Base-by-base conservation (phyloP, 2,797 vertebrate species). In the Xerus rutilus region DNA sequence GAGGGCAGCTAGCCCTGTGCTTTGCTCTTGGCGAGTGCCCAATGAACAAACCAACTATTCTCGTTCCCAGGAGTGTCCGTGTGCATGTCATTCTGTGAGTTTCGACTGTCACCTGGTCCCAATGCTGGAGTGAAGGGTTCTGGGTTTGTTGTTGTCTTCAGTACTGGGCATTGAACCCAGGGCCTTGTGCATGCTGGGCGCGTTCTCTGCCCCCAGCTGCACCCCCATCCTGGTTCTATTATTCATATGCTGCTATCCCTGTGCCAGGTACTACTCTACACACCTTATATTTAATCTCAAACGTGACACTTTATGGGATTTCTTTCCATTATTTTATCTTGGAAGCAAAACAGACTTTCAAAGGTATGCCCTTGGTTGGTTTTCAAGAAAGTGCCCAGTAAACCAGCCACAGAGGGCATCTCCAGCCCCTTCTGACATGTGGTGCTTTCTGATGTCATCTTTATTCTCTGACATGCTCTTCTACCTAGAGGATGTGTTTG, bases 271-370 rank as follows among this genome's bases (percentile, higher is more conserved):
- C 0, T 9, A 0, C 14, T 28, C 45, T 25, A 64, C 45, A 1
- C 6, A n/a, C 9, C 54, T 77, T 21, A 35, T 17, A 39, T 78
- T 81, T 85, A 20, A 52, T 69, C 69, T 94, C 32, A 69, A 5
- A 65, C 35, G 5, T 35, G 25, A 39, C 9, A 3, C n/a, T 73
- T 8, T 3, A 20, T 39, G 57, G 10, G 21, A 11, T 69, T 84
- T 93, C 78, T 43, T 62, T 82, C 21, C 32, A 5, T 81, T 74
- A 67, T 62, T 88, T 86, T 72, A 39, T n/a, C 79, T 91, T 78
- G 65, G 52, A 73, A 92, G 43, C 43, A 28, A 81, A 76, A 65
- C 30, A 35, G 77, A 32, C 10, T 65, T 82, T 83, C 39, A 72
- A 13, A 77, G 79, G 32, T 57, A 32, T 70, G 47, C 5, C 8